phyloP scores from a whole-genome alignment of 2,888 invertebrate genomes.

The Papilio elwesi region DNA sequence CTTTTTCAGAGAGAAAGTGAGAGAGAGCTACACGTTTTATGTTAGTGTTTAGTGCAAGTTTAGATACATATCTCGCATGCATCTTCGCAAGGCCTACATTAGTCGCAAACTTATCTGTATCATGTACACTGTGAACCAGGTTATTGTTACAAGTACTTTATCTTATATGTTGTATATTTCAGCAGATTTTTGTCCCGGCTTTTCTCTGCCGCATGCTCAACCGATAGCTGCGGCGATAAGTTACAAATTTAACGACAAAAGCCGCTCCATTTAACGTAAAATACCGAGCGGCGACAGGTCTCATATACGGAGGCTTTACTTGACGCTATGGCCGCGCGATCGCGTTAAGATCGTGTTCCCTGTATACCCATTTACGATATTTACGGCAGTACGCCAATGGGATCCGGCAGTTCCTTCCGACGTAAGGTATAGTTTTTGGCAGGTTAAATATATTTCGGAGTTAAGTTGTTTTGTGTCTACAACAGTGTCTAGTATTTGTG shows the following conservation, averaged over 20 bases:
- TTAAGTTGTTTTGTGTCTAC: too few relatives aligned
- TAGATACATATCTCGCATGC: too few relatives aligned
- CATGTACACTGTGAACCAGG: too few relatives aligned
- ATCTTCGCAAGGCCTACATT: too few relatives aligned
- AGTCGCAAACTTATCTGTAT: too few relatives aligned
- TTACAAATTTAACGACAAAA: conserved; percentile 76
- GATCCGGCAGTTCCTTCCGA: too few relatives aligned
- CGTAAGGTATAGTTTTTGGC: too few relatives aligned
- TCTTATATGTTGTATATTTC: not conserved
- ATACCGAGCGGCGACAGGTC: conserved; percentile 68
- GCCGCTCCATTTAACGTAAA: conserved; percentile 75
- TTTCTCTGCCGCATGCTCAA: conserved; percentile 38
- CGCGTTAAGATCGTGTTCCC: conserved; percentile 37
- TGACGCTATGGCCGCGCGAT: conserved; percentile 51
- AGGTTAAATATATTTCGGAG: not conserved
- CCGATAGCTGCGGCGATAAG: conserved; percentile 59
- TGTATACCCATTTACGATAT: conserved; percentile 33
- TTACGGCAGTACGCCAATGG: conserved; percentile 16
- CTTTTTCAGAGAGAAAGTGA: too few relatives aligned
- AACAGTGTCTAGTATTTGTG: too few relatives aligned
- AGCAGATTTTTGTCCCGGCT: not conserved
- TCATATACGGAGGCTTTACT: conserved; percentile 65
- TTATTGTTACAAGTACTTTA: not conserved
- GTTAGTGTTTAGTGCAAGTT: too few relatives aligned
- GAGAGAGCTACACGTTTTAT: too few relatives aligned